A percentile compares a stretch with the other conserved stretches of the same genome.
phyloP scores from a whole-genome alignment of 2,888 invertebrate genomes.

The Nycteola revayana region DNA sequence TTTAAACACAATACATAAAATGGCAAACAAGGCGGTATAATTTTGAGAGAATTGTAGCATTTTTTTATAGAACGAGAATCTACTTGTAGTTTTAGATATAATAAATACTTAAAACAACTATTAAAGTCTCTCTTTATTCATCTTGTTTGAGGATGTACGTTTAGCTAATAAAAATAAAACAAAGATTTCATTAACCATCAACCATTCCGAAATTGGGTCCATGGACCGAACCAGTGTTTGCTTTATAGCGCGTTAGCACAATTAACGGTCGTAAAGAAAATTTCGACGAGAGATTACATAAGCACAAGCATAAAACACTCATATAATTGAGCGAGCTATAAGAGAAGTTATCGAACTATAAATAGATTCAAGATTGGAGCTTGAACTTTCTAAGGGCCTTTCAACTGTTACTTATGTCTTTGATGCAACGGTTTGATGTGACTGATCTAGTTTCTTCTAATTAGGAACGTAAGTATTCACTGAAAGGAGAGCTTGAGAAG shows the following conservation, averaged over 20 bases:
- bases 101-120: too few species aligned
- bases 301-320: slow-evolving; percentile 51
- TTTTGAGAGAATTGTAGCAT: too few species aligned
- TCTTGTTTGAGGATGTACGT: too few species aligned
- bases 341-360: slow-evolving; percentile 51
- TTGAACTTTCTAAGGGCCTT: slow-evolving; percentile 12
- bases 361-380: slow-evolving; percentile 43
- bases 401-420: too few species aligned
- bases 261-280: slow-evolving; percentile 33
- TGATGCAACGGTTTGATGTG: too few species aligned
- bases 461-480: slow-evolving; percentile 10
- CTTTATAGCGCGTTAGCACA: slow-evolving; percentile 35
- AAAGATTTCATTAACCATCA: slow-evolving; percentile 1
- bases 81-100: too few species aligned
- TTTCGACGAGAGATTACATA: slow-evolving; percentile 41
- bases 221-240: slow-evolving; percentile 12
- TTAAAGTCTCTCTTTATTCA: too few species aligned
- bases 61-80: too few species aligned
- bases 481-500: slow-evolving; percentile 10
- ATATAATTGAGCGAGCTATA: slow-evolving; percentile 54
- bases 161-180: too few species aligned
- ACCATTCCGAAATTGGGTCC: slow-evolving; percentile 15
- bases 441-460: too few species aligned
- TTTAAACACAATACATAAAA: too few species aligned
- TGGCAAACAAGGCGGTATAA: too few species aligned